Base-by-base conservation (phyloP, 2,113 vertebrate species). In the Piliocolobus tephrosceles region DNA sequence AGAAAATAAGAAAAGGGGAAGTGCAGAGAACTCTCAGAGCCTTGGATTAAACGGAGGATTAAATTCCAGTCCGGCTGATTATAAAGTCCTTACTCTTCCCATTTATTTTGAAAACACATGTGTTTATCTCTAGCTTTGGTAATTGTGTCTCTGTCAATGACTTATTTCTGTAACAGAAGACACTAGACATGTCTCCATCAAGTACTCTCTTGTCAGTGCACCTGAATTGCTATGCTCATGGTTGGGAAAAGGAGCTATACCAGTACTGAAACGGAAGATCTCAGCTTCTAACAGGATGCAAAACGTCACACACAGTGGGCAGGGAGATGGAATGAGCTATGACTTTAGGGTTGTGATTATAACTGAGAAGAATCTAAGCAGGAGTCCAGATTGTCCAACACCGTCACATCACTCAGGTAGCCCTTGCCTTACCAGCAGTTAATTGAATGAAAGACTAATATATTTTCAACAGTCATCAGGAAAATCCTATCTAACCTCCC, bases 261-360 rank as follows among this genome's bases (percentile, higher is more conserved):
- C 45, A 43, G 52, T 8, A 5, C n/a, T 78, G 32, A 87, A 38
- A 52, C 4, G 8, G 43, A 17, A 38, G 10, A 58, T 27, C 25
- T 14, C 20, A 58, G 14, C 38, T 43, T 61, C 40, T 7, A 47
- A 2, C 8, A 22, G 43, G 35, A 23, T 13, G 40, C 3, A 6
- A 25, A n/a, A 17, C 22, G 3, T 16, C 32, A 6, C 0, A n/a
- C 0, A 2, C 3, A 12, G 8, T 6, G 25, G 2, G 25, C 23
- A 88, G 40, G 25, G 8, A 22, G 35, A 20, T 2, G 23, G 35
- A 5, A 16, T 1, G 12, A 32, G 73, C 6, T 18, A 16, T 11
- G 35, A 20, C 4, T 72, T 50, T 1, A 22, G 45, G 4, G 8
- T 5, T 17, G 43, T 12, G 25, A 23, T 17, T n/a, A 12, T 3